Percentiles rank a stretch among this genome's conserved stretches.
Conservation (phyloP, 2,113 vertebrate species). For the Corynorhinus townsendii region DNA sequence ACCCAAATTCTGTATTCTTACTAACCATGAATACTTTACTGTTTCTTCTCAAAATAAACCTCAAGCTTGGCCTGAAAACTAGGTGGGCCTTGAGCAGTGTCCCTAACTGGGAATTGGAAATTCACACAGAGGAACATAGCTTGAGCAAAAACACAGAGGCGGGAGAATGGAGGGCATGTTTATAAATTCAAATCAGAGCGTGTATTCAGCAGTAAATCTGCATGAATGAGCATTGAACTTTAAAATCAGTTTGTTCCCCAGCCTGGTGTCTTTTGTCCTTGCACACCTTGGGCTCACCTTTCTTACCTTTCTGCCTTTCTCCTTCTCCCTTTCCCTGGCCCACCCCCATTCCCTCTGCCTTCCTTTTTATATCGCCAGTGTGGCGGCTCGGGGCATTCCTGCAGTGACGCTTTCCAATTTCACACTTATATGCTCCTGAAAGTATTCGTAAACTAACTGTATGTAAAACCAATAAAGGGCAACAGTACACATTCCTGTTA, state of each 20-base stretch:
- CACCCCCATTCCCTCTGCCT: not conserved
- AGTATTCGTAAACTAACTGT: conserved; percentile 52
- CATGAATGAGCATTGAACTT: not conserved
- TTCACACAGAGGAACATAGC: not conserved
- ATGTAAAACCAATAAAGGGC: conserved; percentile 67
- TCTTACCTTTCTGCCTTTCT: not conserved
- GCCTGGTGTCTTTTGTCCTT: not conserved
- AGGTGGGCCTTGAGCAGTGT: not conserved
- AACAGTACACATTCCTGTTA: not conserved
- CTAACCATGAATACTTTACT: not conserved
- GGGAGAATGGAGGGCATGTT: not conserved
- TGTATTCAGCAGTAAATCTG: not conserved
- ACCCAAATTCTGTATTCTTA: not conserved
- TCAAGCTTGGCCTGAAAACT: not conserved
- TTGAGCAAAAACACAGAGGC: not conserved
- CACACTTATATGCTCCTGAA: conserved; percentile 69
- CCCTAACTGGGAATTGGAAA: not conserved
- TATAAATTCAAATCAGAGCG: not conserved
- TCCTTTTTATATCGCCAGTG: not conserved
- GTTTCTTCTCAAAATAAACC: not conserved
- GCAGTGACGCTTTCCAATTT: conserved; percentile 70
- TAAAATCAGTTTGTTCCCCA: not conserved
- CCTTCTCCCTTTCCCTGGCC: not conserved
- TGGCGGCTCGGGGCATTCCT: not conserved
- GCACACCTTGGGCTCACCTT: not conserved